Evolutionary conservation across 2,888 invertebrate genomes (phyloP).

Genomic region (Serrognathus titanus): DNA sequence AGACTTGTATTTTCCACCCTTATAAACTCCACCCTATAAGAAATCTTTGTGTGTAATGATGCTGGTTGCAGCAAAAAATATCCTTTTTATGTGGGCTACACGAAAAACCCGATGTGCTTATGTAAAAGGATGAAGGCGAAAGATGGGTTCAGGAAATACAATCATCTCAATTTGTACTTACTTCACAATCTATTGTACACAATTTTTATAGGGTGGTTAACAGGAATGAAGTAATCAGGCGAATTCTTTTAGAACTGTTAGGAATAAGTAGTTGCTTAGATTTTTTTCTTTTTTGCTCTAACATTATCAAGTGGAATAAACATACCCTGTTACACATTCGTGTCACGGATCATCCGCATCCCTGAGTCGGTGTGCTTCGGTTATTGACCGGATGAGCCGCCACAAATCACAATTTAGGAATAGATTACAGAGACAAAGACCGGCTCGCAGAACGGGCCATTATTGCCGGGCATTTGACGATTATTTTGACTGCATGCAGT

Average conservation of each 20-base stretch:
- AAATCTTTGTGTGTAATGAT: constrained; percentile 24
- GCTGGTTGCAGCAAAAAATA: constrained; percentile 15
- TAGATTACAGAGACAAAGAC: constrained; percentile 11
- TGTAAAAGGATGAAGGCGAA: too few species aligned
- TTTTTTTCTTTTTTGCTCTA: too few species aligned
- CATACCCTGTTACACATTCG: constrained; percentile 4
- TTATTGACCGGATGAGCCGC: constrained; percentile 36
- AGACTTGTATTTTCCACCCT: constrained; percentile 22
- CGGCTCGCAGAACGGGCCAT: constrained; percentile 7
- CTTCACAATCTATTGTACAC: background rate
- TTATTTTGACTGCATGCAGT: constrained; percentile 13
- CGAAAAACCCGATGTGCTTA: background rate
- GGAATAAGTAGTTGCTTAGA: too few species aligned
- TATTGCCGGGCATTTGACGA: constrained; percentile 8
- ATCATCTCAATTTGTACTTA: background rate
- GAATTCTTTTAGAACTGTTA: too few species aligned
- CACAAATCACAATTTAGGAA: constrained; percentile 41
- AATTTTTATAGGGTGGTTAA: too few species aligned
- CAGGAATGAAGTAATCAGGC: too few species aligned
- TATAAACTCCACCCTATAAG: constrained; percentile 23
- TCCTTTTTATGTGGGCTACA: background rate
- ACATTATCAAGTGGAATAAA: too few species aligned
- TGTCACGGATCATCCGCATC: constrained; percentile 13
- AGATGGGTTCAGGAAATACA: constrained; percentile 11
- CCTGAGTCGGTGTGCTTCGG: constrained; percentile 22